Evolutionary conservation across 2,888 invertebrate genomes (phyloP).

Genomic region (Microctonus aethiopoides): DNA sequence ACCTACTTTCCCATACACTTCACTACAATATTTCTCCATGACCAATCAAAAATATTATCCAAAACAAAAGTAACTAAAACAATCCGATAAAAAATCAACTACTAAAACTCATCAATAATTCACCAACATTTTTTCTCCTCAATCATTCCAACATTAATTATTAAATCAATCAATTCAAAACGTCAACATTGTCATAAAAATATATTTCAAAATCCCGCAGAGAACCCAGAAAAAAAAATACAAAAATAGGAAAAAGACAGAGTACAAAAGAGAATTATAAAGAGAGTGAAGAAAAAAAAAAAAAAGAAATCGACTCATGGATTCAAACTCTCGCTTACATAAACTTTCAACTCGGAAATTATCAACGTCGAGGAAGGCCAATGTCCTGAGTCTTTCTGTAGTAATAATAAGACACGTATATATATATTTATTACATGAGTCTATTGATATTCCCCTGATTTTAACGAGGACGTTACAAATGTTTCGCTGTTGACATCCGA

Average conservation of each 20-base stretch:
- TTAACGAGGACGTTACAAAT: slow-evolving; percentile 28
- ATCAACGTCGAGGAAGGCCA: slow-evolving; percentile 54
- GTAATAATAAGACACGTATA: slow-evolving; percentile 24
- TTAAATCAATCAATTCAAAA: neutral
- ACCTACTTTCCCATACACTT: slow-evolving; percentile 61
- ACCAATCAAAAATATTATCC: slow-evolving; percentile 2
- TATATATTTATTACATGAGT: slow-evolving; percentile 25
- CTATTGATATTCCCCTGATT: slow-evolving; percentile 42
- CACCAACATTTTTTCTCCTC: too few relatives aligned
- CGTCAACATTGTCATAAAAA: too few relatives aligned
- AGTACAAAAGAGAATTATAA: neutral
- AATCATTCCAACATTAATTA: neutral
- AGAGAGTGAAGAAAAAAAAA: neutral
- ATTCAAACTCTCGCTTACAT: slow-evolving; percentile 45
- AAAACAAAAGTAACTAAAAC: neutral
- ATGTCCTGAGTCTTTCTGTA: slow-evolving; percentile 51
- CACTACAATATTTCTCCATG: slow-evolving; percentile 13
- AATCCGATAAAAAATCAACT: neutral
- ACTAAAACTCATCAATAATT: neutral
- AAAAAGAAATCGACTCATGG: neutral
- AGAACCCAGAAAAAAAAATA: too few relatives aligned
- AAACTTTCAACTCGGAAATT: slow-evolving; percentile 47
- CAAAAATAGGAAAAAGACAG: neutral
- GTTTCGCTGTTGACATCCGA: slow-evolving; percentile 30
- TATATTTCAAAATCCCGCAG: too few relatives aligned